A percentile compares a stretch with the other conserved stretches of the same genome.
Conservation (phyloP, 2,113 vertebrate genomes). For the Trinectes maculatus region DNA sequence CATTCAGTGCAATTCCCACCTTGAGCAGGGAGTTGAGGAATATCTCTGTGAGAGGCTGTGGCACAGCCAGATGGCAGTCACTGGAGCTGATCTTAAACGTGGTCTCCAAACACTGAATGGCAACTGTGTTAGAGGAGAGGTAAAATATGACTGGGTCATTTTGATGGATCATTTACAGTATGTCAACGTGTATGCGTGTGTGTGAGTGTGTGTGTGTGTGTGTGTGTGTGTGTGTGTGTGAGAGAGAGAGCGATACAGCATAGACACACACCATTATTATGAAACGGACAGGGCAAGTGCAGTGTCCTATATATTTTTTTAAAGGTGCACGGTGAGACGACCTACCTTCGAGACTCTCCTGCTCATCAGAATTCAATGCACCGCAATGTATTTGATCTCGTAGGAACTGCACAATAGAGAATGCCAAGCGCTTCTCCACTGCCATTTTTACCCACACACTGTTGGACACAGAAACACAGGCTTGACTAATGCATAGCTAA, state of each 20-base stretch:
- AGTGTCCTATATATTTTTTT: not conserved
- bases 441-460: slow-evolving; percentile 86
- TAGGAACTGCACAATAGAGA: slow-evolving; percentile 95
- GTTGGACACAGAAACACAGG: slow-evolving; percentile 9
- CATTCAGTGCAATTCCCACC: slow-evolving; percentile 81
- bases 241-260: no score
- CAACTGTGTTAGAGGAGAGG: slow-evolving; percentile 80
- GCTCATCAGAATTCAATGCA: slow-evolving; percentile 92
- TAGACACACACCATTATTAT: no score
- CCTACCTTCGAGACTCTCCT: slow-evolving; percentile 97
- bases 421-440: slow-evolving; percentile 92
- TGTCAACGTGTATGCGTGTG: no score
- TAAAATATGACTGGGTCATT: not conserved
- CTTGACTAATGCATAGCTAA: not conserved
- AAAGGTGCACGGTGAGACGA: not conserved
- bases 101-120: slow-evolving; percentile 97
- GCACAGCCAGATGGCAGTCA: slow-evolving; percentile 89
- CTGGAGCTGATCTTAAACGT: slow-evolving; percentile 94
- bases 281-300: not conserved
- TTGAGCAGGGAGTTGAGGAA: slow-evolving; percentile 91
- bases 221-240: no score
- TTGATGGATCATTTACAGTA: not conserved
- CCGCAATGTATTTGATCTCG: slow-evolving; percentile 93
- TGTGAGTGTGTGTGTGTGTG: no score
- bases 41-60: slow-evolving; percentile 91